Conservation (phyloP, 2,888 invertebrate genomes). For the Tholera decimalis region DNA sequence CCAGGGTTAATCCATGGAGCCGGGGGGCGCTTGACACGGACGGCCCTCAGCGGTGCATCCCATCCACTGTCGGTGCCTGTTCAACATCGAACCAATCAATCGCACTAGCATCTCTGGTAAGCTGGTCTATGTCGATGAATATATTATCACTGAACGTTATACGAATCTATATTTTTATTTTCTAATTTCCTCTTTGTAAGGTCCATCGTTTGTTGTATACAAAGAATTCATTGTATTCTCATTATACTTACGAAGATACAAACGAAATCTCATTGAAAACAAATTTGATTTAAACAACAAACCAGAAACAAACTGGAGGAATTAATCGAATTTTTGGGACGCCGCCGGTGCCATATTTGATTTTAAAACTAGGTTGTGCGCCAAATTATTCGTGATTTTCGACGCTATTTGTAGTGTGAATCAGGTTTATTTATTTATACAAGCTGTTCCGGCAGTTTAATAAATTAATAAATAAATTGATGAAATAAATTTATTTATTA, state of each 20-base stretch:
- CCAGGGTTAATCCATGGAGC: no score
- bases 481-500: no score
- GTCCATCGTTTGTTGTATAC: neutral
- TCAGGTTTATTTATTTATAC: constrained; percentile 29
- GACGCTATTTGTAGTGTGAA: constrained; percentile 4
- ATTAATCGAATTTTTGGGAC: constrained; percentile 41
- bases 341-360: constrained; percentile 33
- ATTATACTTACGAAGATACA: neutral
- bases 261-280: constrained; percentile 7
- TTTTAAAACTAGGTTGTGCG: constrained; percentile 31
- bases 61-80: no score
- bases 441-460: neutral
- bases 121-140: no score
- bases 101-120: no score
- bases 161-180: neutral
- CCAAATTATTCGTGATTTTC: constrained; percentile 23
- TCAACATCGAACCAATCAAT: no score
- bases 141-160: neutral
- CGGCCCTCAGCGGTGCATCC: no score
- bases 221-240: neutral
- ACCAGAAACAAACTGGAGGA: constrained; percentile 16
- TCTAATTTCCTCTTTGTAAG: neutral
- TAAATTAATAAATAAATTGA: no score
- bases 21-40: no score
- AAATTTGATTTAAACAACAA: constrained; percentile 39